A percentile compares a stretch with the other conserved stretches of the same genome.
phyloP scores from a whole-genome alignment of 2,888 invertebrate species.

The Caenorhabditis plicata region DNA sequence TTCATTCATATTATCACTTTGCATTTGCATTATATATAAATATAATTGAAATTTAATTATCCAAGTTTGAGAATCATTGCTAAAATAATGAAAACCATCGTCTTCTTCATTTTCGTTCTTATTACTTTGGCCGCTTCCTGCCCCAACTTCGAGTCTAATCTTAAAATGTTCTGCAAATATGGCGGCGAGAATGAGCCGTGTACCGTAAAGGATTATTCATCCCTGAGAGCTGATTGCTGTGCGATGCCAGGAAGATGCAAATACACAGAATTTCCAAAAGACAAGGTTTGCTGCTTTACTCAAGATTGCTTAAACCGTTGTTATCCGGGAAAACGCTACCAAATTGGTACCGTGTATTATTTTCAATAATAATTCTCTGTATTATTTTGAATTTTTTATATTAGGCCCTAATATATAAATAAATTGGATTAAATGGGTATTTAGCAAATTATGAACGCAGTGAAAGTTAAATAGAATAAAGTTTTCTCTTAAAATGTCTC shows the following conservation, averaged over 20 bases:
- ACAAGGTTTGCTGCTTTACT: constrained; percentile 58
- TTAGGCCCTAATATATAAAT: too few relatives aligned
- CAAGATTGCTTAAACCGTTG: constrained; percentile 54
- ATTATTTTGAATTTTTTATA: too few relatives aligned
- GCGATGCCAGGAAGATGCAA: constrained; percentile 14
- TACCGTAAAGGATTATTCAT: constrained; percentile 9
- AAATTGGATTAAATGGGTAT: too few relatives aligned
- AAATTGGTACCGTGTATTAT: constrained; percentile 54
- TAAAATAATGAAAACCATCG: neutral
- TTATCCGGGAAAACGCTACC: constrained; percentile 57
- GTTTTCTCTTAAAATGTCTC: too few relatives aligned
- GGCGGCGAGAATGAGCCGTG: constrained; percentile 36
- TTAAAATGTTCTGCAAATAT: constrained; percentile 44
- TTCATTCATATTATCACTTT: too few relatives aligned
- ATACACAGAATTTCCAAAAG: constrained; percentile 26
- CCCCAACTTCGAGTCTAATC: constrained; percentile 36
- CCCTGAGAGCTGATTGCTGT: constrained; percentile 22
- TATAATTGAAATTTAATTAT: too few relatives aligned
- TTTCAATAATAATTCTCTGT: too few relatives aligned
- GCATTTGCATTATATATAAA: too few relatives aligned
- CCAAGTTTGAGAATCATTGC: neutral
- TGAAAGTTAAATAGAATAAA: too few relatives aligned
- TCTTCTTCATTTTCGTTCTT: constrained; percentile 4
- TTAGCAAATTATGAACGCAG: too few relatives aligned
- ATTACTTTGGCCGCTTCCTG: constrained; percentile 8